phyloP scores from a whole-genome alignment of 1,140 invertebrate species.

The Bilobella aurantiaca region DNA sequence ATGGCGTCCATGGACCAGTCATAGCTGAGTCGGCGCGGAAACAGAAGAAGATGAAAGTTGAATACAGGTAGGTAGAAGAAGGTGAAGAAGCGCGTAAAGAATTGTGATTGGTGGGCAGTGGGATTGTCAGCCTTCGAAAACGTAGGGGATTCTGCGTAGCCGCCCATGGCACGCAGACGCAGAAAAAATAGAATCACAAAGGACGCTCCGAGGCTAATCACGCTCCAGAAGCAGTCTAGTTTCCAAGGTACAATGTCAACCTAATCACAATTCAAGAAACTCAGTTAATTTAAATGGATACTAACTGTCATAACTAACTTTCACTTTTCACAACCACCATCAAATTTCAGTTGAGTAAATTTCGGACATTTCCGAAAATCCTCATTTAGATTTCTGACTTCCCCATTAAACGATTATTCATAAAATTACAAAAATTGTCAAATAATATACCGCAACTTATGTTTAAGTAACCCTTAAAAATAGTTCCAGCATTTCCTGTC shows the following conservation, averaged over 20 bases:
- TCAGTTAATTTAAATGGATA: background rate
- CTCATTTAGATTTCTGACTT: no score
- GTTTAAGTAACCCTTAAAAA: no score
- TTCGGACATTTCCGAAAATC: no score
- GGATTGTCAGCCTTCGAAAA: constrained; percentile 86
- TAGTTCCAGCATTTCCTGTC: no score
- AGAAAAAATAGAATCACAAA: constrained; percentile 50
- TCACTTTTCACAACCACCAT: no score
- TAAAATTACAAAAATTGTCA: background rate
- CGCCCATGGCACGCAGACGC: constrained; percentile 52
- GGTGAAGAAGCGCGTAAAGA: constrained; percentile 61
- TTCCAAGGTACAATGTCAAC: constrained; percentile 38
- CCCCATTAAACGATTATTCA: background rate
- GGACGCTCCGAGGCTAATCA: constrained; percentile 49
- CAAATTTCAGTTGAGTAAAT: no score
- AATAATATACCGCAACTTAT: no score
- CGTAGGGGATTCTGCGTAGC: constrained; percentile 49
- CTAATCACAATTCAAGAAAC: constrained; percentile 39
- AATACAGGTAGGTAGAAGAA: constrained; percentile 79
- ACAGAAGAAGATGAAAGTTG: constrained; percentile 70
- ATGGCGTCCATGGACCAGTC: constrained; percentile 95
- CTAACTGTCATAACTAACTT: background rate
- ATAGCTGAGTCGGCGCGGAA: constrained; percentile 72
- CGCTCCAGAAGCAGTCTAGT: constrained; percentile 41
- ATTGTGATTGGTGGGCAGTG: constrained; percentile 58